Evolutionary conservation across 2,888 invertebrate genomes (phyloP).

Genomic region (Ectobius pallidus): DNA sequence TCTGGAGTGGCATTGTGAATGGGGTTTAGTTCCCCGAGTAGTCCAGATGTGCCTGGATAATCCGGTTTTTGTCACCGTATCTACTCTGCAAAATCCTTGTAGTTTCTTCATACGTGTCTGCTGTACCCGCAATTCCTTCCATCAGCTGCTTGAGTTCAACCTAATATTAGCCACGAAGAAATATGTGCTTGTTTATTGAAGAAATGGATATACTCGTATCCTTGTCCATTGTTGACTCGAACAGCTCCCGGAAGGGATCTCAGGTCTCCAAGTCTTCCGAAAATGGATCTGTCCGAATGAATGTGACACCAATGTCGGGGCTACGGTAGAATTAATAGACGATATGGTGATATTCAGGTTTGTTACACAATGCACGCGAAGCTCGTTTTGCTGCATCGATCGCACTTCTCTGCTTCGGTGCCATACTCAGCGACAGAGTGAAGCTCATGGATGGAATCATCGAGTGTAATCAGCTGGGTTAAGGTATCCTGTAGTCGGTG

Average conservation of each 20-base stretch:
- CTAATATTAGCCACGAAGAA: not conserved
- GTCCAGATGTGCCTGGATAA: conserved; percentile 22
- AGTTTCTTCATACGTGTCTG: not conserved
- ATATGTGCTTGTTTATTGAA: not conserved
- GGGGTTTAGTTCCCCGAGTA: not conserved
- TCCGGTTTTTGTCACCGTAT: conserved; percentile 9
- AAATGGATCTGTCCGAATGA: not conserved
- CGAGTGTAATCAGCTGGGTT: not conserved
- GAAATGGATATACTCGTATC: not conserved
- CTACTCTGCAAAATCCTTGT: not conserved
- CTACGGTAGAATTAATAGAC: not conserved
- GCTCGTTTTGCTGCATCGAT: not conserved
- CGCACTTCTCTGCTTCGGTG: not conserved
- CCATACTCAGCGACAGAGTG: not conserved
- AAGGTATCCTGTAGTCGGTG: conserved; percentile 9
- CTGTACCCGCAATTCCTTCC: conserved; percentile 1
- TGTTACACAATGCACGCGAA: not conserved
- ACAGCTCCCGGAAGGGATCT: conserved; percentile 5
- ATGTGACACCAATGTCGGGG: not conserved
- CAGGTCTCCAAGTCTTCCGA: not conserved
- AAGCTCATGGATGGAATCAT: not conserved
- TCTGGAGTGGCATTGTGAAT: not conserved
- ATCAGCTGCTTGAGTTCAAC: conserved; percentile 3
- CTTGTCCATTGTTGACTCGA: not conserved
- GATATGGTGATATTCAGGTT: not conserved